Evolutionary conservation across 2,113 vertebrate genomes (phyloP).

Genomic region (Acanthisitta chloris): DNA sequence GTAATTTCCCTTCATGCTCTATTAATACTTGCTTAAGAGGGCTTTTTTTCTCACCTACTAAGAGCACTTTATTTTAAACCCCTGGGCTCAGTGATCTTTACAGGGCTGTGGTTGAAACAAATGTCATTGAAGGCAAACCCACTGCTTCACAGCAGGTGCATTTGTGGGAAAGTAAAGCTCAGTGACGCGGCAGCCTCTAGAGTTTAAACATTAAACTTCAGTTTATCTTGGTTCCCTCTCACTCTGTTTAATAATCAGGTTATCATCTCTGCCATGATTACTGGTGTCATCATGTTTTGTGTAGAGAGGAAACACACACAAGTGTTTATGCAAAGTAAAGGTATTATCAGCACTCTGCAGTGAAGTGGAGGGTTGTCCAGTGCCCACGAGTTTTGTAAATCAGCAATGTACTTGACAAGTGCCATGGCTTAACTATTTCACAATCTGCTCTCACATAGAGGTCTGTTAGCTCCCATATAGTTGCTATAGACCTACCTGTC

Average conservation of each 20-base stretch:
- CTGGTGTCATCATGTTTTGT: neutral
- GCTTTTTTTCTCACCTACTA: neutral
- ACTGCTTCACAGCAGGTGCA: conserved; percentile 41
- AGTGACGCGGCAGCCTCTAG: neutral
- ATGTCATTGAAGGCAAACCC: conserved; percentile 39
- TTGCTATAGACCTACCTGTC: neutral
- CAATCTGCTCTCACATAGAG: neutral
- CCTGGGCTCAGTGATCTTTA: neutral
- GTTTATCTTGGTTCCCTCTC: neutral
- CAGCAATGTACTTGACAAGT: neutral
- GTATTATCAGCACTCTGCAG: neutral
- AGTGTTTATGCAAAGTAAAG: neutral
- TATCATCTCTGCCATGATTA: neutral
- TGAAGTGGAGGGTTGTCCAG: rapidly evolving
- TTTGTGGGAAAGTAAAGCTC: conserved; percentile 40
- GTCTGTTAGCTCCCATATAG: neutral
- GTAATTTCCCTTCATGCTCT: neutral
- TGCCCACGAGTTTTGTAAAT: neutral
- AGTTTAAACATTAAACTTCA: conserved; percentile 3
- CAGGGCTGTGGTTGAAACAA: conserved; percentile 40
- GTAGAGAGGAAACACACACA: neutral
- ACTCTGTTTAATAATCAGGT: neutral
- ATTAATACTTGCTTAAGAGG: neutral
- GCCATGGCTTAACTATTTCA: neutral
- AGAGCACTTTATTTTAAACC: conserved; percentile 15